Evolutionary conservation across 2,113 vertebrate genomes (phyloP), one percentile per base, ranked within the genome.

Genomic region (Puffinus mauretanicus): DNA sequence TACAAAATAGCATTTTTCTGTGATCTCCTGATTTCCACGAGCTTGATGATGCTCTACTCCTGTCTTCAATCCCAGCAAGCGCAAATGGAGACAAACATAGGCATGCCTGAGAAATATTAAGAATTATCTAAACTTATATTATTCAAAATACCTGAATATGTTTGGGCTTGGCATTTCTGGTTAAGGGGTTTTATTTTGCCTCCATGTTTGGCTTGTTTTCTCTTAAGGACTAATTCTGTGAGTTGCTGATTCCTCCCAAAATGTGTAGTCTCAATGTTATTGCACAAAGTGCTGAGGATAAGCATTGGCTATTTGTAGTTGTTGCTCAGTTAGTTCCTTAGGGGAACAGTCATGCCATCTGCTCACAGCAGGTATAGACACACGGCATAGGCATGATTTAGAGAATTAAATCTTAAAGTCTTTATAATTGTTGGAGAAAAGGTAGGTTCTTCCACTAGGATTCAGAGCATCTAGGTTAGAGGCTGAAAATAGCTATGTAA

Each of bases 1-100:
- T 94, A 87, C 73, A 94, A 91, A 87, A 36, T 42, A 90, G 51
- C 82, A 73, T 94, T 97, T 86, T 92, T 75, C 81, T 82, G 46
- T 79, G 80, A 79, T 91, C 61, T 83, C 38, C 88, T 69, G 70
- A 69, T 94, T 95, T 86, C 66, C 89, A 57, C 1, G 4, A 82
- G 66, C 66, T 80, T 55, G 34, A 12, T 65, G 90, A 61, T 93
- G 57, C 81, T 72, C 49, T 72, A 1, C 87, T 82, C 34, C 73
- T 73, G 46, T 36, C 70, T 58, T 94, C 83, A 58, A n/a, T 70
- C 85, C 26, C 85, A 71, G 60, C 15, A 67, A 90, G 66, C 6
- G 1, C 51, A 57, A 85, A 44, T 29, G n/a, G 36, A 90, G 75
- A 62, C 92, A 85, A 76, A 65, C 47, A 32, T 11, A 84, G 52